Evolutionary conservation across 2,888 invertebrate genomes (phyloP).

Genomic region (Margaritifera margaritifera): DNA sequence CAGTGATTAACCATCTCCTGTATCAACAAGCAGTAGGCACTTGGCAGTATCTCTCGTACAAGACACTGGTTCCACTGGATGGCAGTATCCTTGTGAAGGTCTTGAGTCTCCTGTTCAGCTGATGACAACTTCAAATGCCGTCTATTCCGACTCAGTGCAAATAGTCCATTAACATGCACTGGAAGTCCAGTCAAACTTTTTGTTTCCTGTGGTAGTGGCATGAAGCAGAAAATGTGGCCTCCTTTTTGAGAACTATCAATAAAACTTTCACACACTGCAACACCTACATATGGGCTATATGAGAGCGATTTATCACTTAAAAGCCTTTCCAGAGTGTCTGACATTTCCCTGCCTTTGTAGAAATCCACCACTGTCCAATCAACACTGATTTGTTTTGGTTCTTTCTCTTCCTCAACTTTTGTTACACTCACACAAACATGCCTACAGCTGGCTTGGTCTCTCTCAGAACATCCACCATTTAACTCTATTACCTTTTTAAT

Average conservation of each 20-base stretch:
- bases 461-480: slow-evolving; percentile 1
- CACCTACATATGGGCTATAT: slow-evolving; percentile 17
- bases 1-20: slow-evolving; percentile 6
- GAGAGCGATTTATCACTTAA: slow-evolving; percentile 17
- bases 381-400: neutral
- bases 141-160: slow-evolving; percentile 23
- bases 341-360: slow-evolving; percentile 11
- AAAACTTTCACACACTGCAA: slow-evolving; percentile 5
- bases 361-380: slow-evolving; percentile 20
- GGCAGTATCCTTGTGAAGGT: slow-evolving; percentile 14
- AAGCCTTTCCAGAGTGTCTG: slow-evolving; percentile 6
- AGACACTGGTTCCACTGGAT: slow-evolving; percentile 23
- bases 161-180: slow-evolving; percentile 27
- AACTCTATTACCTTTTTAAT: neutral
- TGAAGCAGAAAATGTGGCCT: slow-evolving; percentile 25
- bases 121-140: slow-evolving; percentile 22
- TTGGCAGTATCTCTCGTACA: slow-evolving; percentile 17
- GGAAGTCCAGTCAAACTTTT: slow-evolving; percentile 17
- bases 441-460: too few species aligned
- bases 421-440: too few species aligned
- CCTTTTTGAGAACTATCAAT: slow-evolving; percentile 19
- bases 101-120: slow-evolving; percentile 7
- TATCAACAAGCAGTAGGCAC: slow-evolving; percentile 15
- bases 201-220: slow-evolving; percentile 24
- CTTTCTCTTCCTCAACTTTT: neutral